Evolutionary conservation across 2,888 invertebrate genomes (phyloP), one percentile per base, ranked within the genome.

Genomic region (Boloria selene): DNA sequence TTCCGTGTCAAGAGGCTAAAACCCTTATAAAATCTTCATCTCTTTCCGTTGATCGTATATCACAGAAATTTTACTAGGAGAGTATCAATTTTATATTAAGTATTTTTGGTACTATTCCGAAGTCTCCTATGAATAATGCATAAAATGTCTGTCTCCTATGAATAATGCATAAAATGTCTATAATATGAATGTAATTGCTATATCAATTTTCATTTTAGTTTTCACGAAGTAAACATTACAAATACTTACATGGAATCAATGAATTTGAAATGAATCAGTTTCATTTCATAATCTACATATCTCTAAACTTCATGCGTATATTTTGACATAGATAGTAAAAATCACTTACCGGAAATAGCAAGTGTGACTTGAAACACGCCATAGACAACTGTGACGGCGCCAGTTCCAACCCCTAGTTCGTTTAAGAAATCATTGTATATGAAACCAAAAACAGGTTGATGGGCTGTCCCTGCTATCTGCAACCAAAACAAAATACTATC

Each of bases 391-490:
- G 94, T 94, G 14, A 93, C 92, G 0, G 93, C 93, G 0, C 93
- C 92, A 0, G 94, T 94, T 2, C 93, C 93, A 5, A 90, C 93
- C 10, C 93, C 93, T 0, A 93, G 79, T 0, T 91, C 89, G 1
- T 93, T 84, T 26, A 94, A 78, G 69, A 94, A 93, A 60, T 94
- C 93, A 42, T 93, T 93, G 76, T 93, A 94, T 67, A 94, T 88
- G 64, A 94, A 93, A 0, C 93, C 93, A 61, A 94, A 93, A 0
- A 93, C 93, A 2, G 93, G 89, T 67, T 91, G 88, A 65, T 94
- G 93, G 0, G 93, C 92, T 18, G 93, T 92, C 1, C 93, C 92
- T 1, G 93, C 93, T 60, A 94, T 88, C 94, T 94, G 76, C 22
- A 55, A 60, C 53, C 54, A 58, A 22, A 55, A 49, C 50, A 13